Conservation (phyloP, 2,797 vertebrate genomes). For the Smutsia temminckii region DNA sequence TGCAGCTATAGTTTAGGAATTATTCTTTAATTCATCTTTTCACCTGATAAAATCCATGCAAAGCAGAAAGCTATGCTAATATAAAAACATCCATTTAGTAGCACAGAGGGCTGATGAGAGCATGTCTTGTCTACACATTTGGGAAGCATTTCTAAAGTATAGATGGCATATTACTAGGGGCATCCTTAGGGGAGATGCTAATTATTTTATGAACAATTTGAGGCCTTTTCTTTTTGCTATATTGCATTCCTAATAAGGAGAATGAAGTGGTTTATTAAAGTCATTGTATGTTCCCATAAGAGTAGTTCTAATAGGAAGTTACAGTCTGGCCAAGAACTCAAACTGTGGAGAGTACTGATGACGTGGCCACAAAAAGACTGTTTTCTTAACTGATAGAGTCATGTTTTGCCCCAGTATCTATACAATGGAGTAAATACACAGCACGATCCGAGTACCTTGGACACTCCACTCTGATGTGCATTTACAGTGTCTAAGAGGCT, state of each 20-base stretch:
- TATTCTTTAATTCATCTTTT: not conserved
- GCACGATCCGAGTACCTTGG: fast-evolving
- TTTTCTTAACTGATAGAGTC: not conserved
- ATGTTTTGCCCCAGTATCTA: not conserved
- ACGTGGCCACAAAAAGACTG: not conserved
- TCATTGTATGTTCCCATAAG: not conserved
- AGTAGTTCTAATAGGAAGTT: not conserved
- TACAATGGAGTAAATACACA: not conserved
- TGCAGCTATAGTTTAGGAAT: not conserved
- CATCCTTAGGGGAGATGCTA: not conserved
- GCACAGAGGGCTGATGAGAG: not conserved
- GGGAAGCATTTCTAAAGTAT: not conserved
- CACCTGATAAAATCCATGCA: not conserved
- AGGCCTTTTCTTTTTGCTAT: not conserved
- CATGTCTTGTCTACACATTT: not conserved
- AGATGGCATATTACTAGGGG: not conserved
- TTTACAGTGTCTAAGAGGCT: not conserved
- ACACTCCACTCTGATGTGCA: fast-evolving
- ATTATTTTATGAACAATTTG: not conserved
- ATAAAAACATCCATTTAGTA: not conserved
- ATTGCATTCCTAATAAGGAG: not conserved
- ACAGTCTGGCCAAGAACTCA: not conserved
- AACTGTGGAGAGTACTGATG: not conserved
- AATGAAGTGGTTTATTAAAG: slow-evolving; percentile 6
- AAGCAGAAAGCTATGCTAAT: not conserved